A percentile compares a stretch with the other conserved stretches of the same genome.
These are phyloP conservation scores for Luffia ferchaultella DNA, from an alignment of 2,888 invertebrate species.

Conservation along the genomic window DNA sequence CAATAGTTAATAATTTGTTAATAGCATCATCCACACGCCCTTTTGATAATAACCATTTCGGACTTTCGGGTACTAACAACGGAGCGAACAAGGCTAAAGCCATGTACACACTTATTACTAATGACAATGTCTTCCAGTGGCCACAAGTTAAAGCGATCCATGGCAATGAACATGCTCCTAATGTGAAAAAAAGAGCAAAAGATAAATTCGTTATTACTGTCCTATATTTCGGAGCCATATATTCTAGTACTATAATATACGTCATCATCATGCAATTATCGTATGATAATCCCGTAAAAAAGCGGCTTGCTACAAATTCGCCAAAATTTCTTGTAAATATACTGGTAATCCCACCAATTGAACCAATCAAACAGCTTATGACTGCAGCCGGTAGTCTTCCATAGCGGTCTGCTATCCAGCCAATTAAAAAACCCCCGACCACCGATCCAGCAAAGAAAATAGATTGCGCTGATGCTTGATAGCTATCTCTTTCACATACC, in stretches of 20 bases:
- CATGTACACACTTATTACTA: constrained; percentile 37
- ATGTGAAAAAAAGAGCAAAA: constrained; percentile 33
- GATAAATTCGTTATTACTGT: constrained; percentile 37
- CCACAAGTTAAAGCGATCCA: constrained; percentile 41
- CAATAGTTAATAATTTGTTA: constrained; percentile 27
- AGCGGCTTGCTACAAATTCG: constrained; percentile 32
- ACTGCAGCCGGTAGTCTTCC: constrained; percentile 38
- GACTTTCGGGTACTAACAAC: constrained; percentile 35
- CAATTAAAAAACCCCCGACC: constrained; percentile 34
- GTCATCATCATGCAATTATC: constrained; percentile 46
- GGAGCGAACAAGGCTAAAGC: constrained; percentile 28
- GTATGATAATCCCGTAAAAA: constrained; percentile 42
- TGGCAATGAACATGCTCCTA: constrained; percentile 27
- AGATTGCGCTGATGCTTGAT: constrained; percentile 41
- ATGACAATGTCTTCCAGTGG: constrained; percentile 34
- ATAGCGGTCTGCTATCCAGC: constrained; percentile 38
- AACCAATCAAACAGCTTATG: constrained; percentile 32
- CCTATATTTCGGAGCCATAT: constrained; percentile 39
- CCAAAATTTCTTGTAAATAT: constrained; percentile 28
- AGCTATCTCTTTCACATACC: constrained; percentile 39
- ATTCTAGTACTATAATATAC: constrained; percentile 35
- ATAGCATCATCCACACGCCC: constrained; percentile 35
- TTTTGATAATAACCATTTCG: constrained; percentile 36
- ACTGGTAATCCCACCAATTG: constrained; percentile 30
- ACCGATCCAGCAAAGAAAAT: constrained; percentile 42